A percentile compares a stretch with the other conserved stretches of the same genome.
These are phyloP conservation scores for Gisinianus flammeolus DNA, from an alignment of 2,888 invertebrate species.

Conservation along the genomic window DNA sequence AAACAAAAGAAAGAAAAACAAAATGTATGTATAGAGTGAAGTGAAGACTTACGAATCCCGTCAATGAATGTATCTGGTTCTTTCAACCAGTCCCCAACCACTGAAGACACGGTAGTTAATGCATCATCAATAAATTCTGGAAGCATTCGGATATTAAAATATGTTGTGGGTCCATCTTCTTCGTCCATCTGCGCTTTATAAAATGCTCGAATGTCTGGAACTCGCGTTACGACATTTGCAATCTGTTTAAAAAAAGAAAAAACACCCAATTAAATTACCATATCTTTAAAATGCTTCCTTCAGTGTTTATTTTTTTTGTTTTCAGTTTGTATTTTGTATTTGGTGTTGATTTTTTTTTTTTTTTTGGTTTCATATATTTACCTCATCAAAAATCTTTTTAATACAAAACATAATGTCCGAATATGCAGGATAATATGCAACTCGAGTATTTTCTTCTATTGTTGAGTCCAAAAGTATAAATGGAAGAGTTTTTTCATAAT, in stretches of 20 bases:
- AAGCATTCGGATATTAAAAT: constrained; percentile 44
- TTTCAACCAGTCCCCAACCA: constrained; percentile 49
- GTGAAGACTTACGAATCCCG: constrained; percentile 48
- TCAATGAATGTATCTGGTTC: constrained; percentile 45
- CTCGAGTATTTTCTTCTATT: constrained; percentile 44
- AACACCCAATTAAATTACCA: not conserved
- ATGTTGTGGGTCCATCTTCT: constrained; percentile 25
- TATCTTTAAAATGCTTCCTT: not conserved
- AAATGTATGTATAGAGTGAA: too few species aligned
- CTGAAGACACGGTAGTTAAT: constrained; percentile 42
- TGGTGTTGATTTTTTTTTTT: not conserved
- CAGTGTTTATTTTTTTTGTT: too few species aligned
- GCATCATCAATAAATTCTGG: constrained; percentile 46
- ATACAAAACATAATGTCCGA: constrained; percentile 55
- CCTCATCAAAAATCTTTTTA: constrained; percentile 56
- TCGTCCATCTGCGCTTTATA: constrained; percentile 8
- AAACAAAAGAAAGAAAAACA: too few species aligned
- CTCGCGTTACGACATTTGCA: constrained; percentile 24
- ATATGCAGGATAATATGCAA: constrained; percentile 49
- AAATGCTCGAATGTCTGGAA: constrained; percentile 49
- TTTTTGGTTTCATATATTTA: constrained; percentile 13
- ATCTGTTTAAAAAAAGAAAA: constrained; percentile 11
- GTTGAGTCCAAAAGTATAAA: constrained; percentile 52
- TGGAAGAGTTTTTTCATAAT: constrained; percentile 47
- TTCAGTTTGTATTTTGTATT: too few species aligned